Base-by-base conservation (phyloP, 64 coral and sea anemone species). In the Montipora cactus region DNA sequence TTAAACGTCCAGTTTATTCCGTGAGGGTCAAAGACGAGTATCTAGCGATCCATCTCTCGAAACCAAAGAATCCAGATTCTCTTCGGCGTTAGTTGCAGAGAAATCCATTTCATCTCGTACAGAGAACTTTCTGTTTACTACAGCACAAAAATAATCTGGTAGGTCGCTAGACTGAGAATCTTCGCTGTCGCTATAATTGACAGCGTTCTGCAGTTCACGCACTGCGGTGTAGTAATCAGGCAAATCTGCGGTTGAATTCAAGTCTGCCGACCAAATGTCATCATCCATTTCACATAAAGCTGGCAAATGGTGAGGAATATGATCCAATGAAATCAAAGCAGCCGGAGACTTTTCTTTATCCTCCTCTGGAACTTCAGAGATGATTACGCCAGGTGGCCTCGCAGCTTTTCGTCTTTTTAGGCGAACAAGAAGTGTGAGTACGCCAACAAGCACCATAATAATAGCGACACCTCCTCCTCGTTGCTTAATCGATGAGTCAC, bases 291-390 rank as follows among this genome's bases (percentile, higher is more conserved):
- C 28, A 37, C 28, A 37, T 37, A 64, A 3, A 64, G 37, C 59
- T 25, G 22, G 53, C 9, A 44, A 19, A 18, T 15, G 80, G 19
- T 23, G 55, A 64, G 80, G 80, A 82, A 61, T 16, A 64, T 62
- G 58, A 59, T 20, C 67, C 5, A 58, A 37, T 62, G 9, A 21
- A 58, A 82, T 20, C 6, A 55, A 16, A 62, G 53, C 10, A 64
- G 57, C 80, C 11, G 80, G 55, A 21, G 80, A 62, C 44, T 61
- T 82, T 61, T 59, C 80, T 22, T 62, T 62, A 55, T 62, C 55
- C 44, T 61, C 20, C 7, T 4, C 12, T 4, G 80, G 55, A 82
- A 82, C 62, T 23, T 7, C 9, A 11, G 80, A 82, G 53, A 82
- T 20, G 6, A 44, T 22, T 15, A 62, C 80, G 13, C 15, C 11